phyloP scores from a whole-genome alignment of 1,140 invertebrate species.

The Camponotus vicinus region DNA sequence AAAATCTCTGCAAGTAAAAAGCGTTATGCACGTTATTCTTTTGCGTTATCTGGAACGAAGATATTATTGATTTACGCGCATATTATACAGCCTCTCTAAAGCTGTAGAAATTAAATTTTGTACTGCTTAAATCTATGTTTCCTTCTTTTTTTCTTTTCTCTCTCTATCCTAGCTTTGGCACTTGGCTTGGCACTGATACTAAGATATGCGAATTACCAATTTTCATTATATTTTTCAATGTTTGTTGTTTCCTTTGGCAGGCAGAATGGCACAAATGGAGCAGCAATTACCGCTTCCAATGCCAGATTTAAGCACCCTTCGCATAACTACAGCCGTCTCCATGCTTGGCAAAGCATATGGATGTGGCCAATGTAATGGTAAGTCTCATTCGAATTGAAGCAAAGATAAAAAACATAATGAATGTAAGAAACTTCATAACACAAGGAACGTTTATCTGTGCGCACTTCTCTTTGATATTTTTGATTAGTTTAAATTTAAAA shows the following conservation, averaged over 20 bases:
- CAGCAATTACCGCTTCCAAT: conserved; percentile 86
- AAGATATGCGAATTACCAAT: not conserved
- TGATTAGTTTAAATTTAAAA: not conserved
- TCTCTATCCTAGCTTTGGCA: conserved; percentile 1
- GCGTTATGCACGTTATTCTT: conserved; percentile 21
- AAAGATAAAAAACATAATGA: conserved; percentile 39
- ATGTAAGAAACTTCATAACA: not conserved
- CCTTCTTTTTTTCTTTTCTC: conserved; percentile 1
- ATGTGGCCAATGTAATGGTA: conserved; percentile 86
- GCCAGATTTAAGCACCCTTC: conserved; percentile 86
- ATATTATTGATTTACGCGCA: not conserved
- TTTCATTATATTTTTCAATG: conserved; percentile 11
- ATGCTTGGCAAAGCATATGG: conserved; percentile 88
- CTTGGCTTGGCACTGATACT: not conserved
- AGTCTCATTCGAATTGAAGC: conserved; percentile 75
- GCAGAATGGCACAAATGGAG: conserved; percentile 83
- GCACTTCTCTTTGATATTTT: not conserved
- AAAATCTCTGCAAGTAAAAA: conserved; percentile 88
- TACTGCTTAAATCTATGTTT: not conserved
- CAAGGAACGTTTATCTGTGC: not conserved
- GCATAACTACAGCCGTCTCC: conserved; percentile 87
- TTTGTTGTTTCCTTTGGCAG: conserved; percentile 42
- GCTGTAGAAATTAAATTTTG: conserved; percentile 13
- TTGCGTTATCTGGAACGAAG: not conserved
- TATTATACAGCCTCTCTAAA: conserved; percentile 1